Base-by-base conservation (phyloP, 2,888 invertebrate species). In the Phlogophora meticulosa region DNA sequence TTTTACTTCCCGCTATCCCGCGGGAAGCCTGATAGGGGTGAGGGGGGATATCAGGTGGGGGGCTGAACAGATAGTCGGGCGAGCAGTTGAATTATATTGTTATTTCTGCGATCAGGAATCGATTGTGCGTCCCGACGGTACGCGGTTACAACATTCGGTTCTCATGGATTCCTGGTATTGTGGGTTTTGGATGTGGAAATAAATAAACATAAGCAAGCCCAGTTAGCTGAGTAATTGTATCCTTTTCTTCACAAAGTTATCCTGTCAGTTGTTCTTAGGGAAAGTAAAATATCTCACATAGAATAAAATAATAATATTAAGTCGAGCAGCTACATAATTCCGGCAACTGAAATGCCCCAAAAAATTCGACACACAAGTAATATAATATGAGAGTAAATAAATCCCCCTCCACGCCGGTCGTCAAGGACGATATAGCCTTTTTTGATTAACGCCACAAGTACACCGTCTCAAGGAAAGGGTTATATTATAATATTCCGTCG, bases 361-460 rank as follows among this genome's bases (percentile, higher is more conserved):
- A 72, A 69, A 72, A 79, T 61, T 66, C 69, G 49, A 70, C 70
- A 79, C 66, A 53, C 48, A 28, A 67, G 63, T 70, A 57, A 79
- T 82, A 80, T 73, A 65, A 76, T 66, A 69, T 64, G 36, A 48
- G 48, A 81, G 76, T 73, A 71, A 77, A 77, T 81, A 83, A 84
- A 83, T 81, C 77, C 72, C 67, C 73, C 72, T 71, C 73, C 66
- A 76, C 67, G 66, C 61, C 63, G 67, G 65, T 77, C 68, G 63
- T 71, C 78, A 79, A 81, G 72, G 69, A 71, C 70, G 67, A 64
- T 80, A 83, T 73, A 82, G 75, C 81, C 82, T 81, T 84, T 85
- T 85, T 82, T 83, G 85, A 85, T 85, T 85, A 85, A 85, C 84
- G 82, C 77, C 75, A 69, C 76, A 72, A 79, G 78, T 72, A 78